These are phyloP conservation scores for Labrus mixtus DNA, from an alignment of 2,113 vertebrate genomes.

Conservation along the genomic window DNA sequence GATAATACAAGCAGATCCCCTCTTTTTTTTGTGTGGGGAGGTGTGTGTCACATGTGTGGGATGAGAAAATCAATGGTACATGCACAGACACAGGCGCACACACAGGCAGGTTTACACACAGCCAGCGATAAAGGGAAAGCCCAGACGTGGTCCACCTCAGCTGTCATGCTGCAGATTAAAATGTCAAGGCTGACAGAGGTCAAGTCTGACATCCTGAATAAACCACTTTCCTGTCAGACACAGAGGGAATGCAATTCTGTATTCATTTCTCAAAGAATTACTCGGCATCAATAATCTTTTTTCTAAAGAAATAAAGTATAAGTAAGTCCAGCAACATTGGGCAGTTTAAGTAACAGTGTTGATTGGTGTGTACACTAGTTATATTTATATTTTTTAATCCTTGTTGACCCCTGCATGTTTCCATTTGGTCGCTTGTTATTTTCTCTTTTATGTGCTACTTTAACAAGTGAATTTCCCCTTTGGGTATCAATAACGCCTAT, in stretches of 20 bases:
- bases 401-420: too few relatives aligned
- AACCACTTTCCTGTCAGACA: slow-evolving; percentile 60
- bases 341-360: too few relatives aligned
- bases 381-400: too few relatives aligned
- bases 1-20: slow-evolving; percentile 81
- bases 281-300: not conserved
- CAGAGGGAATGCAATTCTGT: slow-evolving; percentile 11
- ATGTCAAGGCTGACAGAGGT: slow-evolving; percentile 79
- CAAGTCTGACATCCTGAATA: slow-evolving; percentile 71
- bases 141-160: slow-evolving; percentile 72
- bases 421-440: too few relatives aligned
- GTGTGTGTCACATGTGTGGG: slow-evolving; percentile 25
- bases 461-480: too few relatives aligned
- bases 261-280: not conserved
- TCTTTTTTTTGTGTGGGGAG: slow-evolving; percentile 23
- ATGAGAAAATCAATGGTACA: slow-evolving; percentile 58
- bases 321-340: not conserved
- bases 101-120: slow-evolving; percentile 15
- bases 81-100: slow-evolving; percentile 27
- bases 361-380: too few relatives aligned
- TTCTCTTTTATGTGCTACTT: too few relatives aligned
- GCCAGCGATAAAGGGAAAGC: slow-evolving; percentile 35
- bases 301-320: not conserved
- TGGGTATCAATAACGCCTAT: too few relatives aligned
- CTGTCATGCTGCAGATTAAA: slow-evolving; percentile 83